These are phyloP conservation scores for Triplophysa dalaica DNA, from an alignment of 2,113 vertebrate species.

Conservation along the genomic window DNA sequence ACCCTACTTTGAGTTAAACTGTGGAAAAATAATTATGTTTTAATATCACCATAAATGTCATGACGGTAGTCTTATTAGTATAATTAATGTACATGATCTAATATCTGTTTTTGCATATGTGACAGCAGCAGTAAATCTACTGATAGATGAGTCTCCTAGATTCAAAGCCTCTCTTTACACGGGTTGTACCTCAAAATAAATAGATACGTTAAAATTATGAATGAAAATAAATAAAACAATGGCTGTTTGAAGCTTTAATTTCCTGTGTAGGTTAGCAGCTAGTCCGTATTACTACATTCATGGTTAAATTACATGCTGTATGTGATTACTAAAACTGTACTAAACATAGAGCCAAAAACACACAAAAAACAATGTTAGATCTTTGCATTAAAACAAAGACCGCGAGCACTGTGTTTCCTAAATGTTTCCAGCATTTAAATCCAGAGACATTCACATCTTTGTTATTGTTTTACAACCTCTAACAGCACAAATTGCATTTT, in stretches of 20 bases:
- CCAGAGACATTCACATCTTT: too few species aligned
- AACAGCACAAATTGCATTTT: too few species aligned
- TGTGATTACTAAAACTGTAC: too few species aligned
- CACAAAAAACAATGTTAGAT: too few species aligned
- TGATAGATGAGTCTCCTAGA: conserved; percentile 18
- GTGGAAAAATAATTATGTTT: conserved; percentile 45
- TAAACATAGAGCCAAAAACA: too few species aligned
- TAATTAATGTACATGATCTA: conserved; percentile 45
- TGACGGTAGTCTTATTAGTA: conserved; percentile 41
- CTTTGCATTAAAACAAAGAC: too few species aligned
- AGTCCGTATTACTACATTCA: too few species aligned
- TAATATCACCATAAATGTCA: conserved; percentile 46
- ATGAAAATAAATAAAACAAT: neutral
- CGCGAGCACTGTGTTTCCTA: too few species aligned
- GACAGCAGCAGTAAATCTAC: conserved; percentile 42
- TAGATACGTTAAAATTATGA: neutral
- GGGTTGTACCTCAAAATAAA: neutral
- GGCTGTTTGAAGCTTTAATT: conserved; percentile 48
- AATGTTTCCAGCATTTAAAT: too few species aligned
- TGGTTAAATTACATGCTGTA: too few species aligned
- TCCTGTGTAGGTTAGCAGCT: conserved; percentile 38
- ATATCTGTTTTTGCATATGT: conserved; percentile 38
- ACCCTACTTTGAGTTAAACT: conserved; percentile 24
- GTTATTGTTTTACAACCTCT: too few species aligned
- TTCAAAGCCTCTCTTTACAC: neutral